Evolutionary conservation across 2,888 invertebrate species (phyloP).

Genomic region (Lomographa bimaculata): DNA sequence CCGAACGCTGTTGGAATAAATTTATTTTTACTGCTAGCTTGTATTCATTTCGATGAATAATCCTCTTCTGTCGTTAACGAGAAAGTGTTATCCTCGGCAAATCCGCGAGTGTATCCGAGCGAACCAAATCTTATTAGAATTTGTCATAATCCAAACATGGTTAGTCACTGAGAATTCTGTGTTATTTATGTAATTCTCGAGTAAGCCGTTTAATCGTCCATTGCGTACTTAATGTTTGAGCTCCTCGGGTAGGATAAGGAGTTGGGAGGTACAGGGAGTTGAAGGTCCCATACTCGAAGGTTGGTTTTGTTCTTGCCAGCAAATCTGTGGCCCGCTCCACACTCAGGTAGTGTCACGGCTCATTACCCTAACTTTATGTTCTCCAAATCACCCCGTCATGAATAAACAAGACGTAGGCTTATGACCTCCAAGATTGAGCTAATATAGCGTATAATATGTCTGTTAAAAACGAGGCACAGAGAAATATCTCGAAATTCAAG

Average conservation of each 20-base stretch:
- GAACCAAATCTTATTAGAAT: constrained; percentile 51
- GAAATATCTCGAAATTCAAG: constrained; percentile 10
- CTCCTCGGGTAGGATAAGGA: constrained; percentile 47
- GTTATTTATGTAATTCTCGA: constrained; percentile 64
- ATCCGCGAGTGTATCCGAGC: constrained; percentile 38
- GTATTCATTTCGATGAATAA: constrained; percentile 15
- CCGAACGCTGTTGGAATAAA: constrained; percentile 1
- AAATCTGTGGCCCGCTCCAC: constrained; percentile 60
- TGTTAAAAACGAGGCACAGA: constrained; percentile 24
- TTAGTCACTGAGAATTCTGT: constrained; percentile 49
- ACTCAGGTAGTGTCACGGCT: constrained; percentile 70
- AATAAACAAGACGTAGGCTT: constrained; percentile 60
- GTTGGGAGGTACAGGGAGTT: constrained; percentile 31
- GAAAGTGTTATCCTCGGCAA: constrained; percentile 28
- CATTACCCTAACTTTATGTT: constrained; percentile 69
- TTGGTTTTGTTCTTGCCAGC: constrained; percentile 56
- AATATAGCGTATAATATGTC: constrained; percentile 14
- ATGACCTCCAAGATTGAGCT: constrained; percentile 35
- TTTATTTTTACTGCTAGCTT: constrained; percentile 5
- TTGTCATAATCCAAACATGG: constrained; percentile 52
- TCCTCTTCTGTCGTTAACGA: constrained; percentile 19
- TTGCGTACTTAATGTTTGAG: constrained; percentile 64
- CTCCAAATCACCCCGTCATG: constrained; percentile 64
- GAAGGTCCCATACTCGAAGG: constrained; percentile 44
- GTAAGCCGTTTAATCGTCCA: constrained; percentile 69